Conservation (phyloP, 2,113 vertebrate genomes). For the Paedocypris sp. region DNA sequence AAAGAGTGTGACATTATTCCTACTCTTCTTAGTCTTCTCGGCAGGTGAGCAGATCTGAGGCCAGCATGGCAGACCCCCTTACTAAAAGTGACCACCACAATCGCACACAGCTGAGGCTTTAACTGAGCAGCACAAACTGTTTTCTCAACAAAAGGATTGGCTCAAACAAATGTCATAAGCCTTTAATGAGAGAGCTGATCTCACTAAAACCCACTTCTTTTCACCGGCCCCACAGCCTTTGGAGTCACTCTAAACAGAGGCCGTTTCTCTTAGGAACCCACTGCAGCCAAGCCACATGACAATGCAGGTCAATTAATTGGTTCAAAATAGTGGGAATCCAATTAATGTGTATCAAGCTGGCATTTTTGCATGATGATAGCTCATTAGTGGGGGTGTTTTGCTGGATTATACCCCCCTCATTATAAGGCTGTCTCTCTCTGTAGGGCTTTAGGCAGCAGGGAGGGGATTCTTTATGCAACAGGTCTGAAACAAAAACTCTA, state of each 20-base stretch:
- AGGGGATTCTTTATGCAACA: slow-evolving; percentile 68
- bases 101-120: slow-evolving; percentile 58
- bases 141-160: slow-evolving; percentile 79
- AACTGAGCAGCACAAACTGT: slow-evolving; percentile 80
- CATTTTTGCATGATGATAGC: slow-evolving; percentile 76
- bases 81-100: slow-evolving; percentile 19
- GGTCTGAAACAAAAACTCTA: slow-evolving; percentile 58
- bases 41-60: slow-evolving; percentile 37
- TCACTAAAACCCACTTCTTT: slow-evolving; percentile 67
- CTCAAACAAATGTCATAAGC: slow-evolving; percentile 84
- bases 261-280: slow-evolving; percentile 59
- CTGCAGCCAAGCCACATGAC: slow-evolving; percentile 63
- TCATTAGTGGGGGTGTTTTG: slow-evolving; percentile 67
- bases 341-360: slow-evolving; percentile 81
- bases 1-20: slow-evolving; percentile 56
- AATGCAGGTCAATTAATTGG: slow-evolving; percentile 74
- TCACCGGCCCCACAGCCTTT: slow-evolving; percentile 62
- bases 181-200: slow-evolving; percentile 87
- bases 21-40: slow-evolving; percentile 51
- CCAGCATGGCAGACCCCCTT: slow-evolving; percentile 24
- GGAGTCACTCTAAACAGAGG: slow-evolving; percentile 59
- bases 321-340: slow-evolving; percentile 74
- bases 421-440: slow-evolving; percentile 72
- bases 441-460: slow-evolving; percentile 52
- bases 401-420: slow-evolving; percentile 61